Conservation (phyloP, 2,797 vertebrate genomes). For the Monodelphis domestica region DNA sequence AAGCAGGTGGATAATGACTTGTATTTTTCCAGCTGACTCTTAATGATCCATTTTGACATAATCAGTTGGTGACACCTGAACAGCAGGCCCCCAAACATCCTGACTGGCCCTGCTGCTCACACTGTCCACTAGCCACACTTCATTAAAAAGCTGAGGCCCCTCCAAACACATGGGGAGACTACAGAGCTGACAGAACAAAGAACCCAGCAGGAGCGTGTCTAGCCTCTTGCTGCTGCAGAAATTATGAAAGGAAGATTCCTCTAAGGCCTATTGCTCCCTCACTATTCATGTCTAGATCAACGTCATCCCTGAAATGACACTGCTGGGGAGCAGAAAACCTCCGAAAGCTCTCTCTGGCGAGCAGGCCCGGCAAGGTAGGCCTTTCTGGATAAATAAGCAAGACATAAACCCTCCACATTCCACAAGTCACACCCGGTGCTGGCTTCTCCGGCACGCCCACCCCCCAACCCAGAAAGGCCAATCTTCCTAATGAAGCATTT, state of each 20-base stretch:
- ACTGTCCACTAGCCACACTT: slow-evolving; percentile 9
- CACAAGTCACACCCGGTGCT: not conserved
- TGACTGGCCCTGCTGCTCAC: not conserved
- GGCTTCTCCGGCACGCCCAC: slow-evolving; percentile 33
- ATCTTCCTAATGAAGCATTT: not conserved
- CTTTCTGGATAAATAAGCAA: slow-evolving; percentile 60
- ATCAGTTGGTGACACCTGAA: slow-evolving; percentile 61
- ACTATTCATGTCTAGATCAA: slow-evolving; percentile 71
- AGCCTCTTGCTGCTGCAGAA: slow-evolving; percentile 48
- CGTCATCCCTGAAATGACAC: slow-evolving; percentile 43
- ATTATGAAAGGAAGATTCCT: slow-evolving; percentile 30
- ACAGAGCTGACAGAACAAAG: slow-evolving; percentile 55
- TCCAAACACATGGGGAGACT: not conserved
- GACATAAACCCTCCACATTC: slow-evolving; percentile 37
- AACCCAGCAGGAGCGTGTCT: slow-evolving; percentile 12
- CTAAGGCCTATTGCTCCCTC: slow-evolving; percentile 47
- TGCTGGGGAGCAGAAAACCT: slow-evolving; percentile 44
- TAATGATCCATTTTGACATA: slow-evolving; percentile 71
- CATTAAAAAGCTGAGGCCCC: slow-evolving; percentile 53
- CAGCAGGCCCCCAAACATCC: slow-evolving; percentile 36
- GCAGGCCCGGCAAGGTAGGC: slow-evolving; percentile 43
- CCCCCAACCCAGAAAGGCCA: slow-evolving; percentile 1
- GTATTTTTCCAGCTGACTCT: slow-evolving; percentile 65
- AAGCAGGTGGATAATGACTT: slow-evolving; percentile 61
- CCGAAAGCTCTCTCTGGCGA: slow-evolving; percentile 35